phyloP scores from a whole-genome alignment of 2,113 vertebrate genomes.

The Gobiocypris rarus region DNA sequence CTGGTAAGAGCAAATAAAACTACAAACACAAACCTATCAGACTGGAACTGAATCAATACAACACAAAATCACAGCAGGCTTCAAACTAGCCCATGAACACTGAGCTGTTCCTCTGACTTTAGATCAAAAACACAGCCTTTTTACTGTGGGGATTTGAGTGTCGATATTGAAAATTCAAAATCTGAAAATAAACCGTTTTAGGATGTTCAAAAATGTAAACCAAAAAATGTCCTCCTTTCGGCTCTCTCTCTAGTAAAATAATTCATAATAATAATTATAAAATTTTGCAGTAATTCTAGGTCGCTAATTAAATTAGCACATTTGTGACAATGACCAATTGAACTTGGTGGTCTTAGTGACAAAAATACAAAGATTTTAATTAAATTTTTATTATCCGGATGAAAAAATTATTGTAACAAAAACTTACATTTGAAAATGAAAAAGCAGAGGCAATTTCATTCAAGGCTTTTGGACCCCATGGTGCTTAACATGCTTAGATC shows the following conservation, averaged over 20 bases:
- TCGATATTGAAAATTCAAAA: neutral
- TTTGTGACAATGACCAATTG: neutral
- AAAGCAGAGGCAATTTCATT: neutral
- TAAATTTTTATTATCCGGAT: neutral
- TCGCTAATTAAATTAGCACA: neutral
- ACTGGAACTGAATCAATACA: conserved; percentile 27
- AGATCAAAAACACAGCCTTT: neutral
- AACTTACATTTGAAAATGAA: neutral
- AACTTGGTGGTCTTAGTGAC: neutral
- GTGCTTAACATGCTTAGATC: neutral
- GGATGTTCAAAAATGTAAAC: neutral
- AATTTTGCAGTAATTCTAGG: neutral
- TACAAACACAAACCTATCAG: conserved; percentile 11
- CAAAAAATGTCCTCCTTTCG: neutral
- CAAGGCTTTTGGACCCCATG: neutral
- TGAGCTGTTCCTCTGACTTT: conserved; percentile 8
- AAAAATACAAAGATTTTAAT: too few species aligned
- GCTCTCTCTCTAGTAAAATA: neutral
- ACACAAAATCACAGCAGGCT: conserved; percentile 19
- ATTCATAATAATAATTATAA: neutral
- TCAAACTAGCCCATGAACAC: neutral
- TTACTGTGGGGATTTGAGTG: neutral
- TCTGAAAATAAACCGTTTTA: neutral
- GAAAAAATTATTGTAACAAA: neutral
- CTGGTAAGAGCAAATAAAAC: conserved; percentile 22